Conservation (phyloP, 2,888 invertebrate species). For the Lithophane socia region DNA sequence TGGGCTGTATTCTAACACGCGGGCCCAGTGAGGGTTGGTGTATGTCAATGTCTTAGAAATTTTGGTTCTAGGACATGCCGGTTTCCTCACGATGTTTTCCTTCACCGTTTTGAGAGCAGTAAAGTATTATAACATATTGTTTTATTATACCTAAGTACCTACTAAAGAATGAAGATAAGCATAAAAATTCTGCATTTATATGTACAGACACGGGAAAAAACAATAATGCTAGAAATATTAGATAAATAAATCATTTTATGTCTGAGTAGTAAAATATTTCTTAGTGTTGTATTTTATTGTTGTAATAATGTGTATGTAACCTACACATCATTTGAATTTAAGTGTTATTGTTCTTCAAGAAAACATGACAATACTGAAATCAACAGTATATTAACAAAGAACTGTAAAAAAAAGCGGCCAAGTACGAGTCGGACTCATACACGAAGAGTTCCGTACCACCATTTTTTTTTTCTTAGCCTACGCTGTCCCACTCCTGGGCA, state of each 20-base stretch:
- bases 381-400: background rate
- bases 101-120: background rate
- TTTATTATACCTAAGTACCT: background rate
- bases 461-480: no score
- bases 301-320: background rate
- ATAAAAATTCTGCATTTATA: background rate
- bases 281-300: constrained; percentile 1
- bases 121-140: background rate
- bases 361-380: background rate
- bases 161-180: background rate
- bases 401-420: background rate
- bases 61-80: background rate
- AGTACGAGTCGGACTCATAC: background rate
- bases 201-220: background rate
- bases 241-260: constrained; percentile 1
- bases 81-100: background rate
- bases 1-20: no score
- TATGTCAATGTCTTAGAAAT: background rate
- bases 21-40: no score
- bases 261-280: constrained; percentile 10
- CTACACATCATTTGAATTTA: no score
- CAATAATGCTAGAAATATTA: background rate
- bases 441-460: no score
- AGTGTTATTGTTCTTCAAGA: background rate
- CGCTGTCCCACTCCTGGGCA: no score